Evolutionary conservation across 2,888 invertebrate genomes (phyloP).

Genomic region (Trichacis sp.): DNA sequence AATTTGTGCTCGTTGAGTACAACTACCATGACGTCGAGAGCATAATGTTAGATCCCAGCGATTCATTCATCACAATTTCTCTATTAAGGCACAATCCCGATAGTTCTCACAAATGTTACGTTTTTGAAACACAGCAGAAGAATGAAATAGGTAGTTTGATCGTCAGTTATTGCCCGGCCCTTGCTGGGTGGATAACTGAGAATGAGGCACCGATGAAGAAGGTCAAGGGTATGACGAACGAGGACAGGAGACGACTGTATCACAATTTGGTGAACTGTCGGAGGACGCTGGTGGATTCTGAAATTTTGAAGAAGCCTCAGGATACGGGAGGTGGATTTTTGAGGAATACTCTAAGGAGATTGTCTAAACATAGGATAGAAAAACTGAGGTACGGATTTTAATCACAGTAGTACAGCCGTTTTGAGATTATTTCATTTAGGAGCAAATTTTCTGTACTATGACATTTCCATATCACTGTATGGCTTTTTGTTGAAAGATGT

Average conservation of each 20-base stretch:
- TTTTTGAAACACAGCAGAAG: conserved; percentile 91
- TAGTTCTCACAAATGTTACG: conserved; percentile 86
- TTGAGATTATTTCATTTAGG: no score
- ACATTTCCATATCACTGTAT: no score
- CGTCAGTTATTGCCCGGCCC: conserved; percentile 88
- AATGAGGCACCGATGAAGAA: conserved; percentile 76
- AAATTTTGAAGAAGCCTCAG: conserved; percentile 84
- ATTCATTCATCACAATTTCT: conserved; percentile 91
- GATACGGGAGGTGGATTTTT: conserved; percentile 89
- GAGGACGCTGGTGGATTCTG: conserved; percentile 85
- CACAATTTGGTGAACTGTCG: conserved; percentile 88
- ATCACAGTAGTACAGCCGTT: no score
- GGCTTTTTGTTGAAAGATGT: no score
- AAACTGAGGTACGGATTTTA: conserved; percentile 71
- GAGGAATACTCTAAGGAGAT: conserved; percentile 85
- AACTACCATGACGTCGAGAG: conserved; percentile 92
- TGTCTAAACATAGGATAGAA: conserved; percentile 87
- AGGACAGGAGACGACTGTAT: conserved; percentile 88
- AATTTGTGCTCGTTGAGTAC: conserved; percentile 91
- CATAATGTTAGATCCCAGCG: conserved; percentile 90
- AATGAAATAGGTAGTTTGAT: conserved; percentile 93
- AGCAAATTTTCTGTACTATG: no score
- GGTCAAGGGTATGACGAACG: conserved; percentile 82
- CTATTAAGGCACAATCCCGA: conserved; percentile 79
- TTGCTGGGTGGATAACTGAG: conserved; percentile 86